Base-by-base conservation (phyloP, 2,113 vertebrate genomes). In the Brienomyrus longianalis region DNA sequence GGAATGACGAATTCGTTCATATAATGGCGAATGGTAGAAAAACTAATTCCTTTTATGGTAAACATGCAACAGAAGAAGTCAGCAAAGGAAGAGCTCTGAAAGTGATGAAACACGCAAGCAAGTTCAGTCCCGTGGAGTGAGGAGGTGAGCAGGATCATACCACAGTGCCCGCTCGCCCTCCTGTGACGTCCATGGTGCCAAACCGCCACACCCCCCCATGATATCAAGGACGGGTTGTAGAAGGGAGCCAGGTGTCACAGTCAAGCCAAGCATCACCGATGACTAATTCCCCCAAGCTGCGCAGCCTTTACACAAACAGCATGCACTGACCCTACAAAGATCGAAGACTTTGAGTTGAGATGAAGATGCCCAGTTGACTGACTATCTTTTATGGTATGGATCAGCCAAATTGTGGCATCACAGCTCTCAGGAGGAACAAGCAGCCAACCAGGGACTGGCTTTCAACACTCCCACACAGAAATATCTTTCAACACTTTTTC, bases 391-490 rank as follows among this genome's bases (percentile, higher is more conserved):
- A 62, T 84, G 43, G 50, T 83, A 47, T 59, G 52, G n/a, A 31
- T 85, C 74, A 45, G 39, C 51, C n/a, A 45, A 48, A 83, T 43
- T 88, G 86, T 90, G 43, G 54, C 5, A 91, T 91, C 23, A 62
- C 10, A 59, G 39, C 39, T 48, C 52, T 27, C 21, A 50, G 23
- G n/a, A 74, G 59, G 23, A 31, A 27, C 47, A 3, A 83, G 48
- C 48, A 21, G 19, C 93, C 87, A 90, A 91, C 94, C 93, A 94
- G 96, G 93, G 21, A 43, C 66, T 92, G 90, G 19, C 89, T 91
- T 91, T 70, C 77, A 90, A 90, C 90, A 90, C 83, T 88, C 90
- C 87, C 86, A 92, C 91, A 89, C 50, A 66, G 90, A 90, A 92
- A 91, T 91, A 91, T 31, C 59, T 91, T 91, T 88, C 84, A 59